These are phyloP conservation scores for Odontocolon sp. DNA, from an alignment of 2,888 invertebrate genomes.

Conservation along the genomic window DNA sequence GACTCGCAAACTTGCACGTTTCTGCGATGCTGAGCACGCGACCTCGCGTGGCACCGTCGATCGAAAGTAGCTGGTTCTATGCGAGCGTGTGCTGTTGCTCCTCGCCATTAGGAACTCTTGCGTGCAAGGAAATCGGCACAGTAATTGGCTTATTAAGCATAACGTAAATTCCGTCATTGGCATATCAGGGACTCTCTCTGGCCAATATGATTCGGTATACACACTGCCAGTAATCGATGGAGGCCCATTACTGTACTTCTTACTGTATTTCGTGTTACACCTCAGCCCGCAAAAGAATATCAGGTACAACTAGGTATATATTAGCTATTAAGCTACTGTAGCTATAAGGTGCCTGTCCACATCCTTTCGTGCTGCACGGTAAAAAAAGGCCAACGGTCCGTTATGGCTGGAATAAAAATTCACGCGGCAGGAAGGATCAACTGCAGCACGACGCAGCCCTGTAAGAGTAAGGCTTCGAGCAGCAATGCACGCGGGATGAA, in stretches of 20 bases:
- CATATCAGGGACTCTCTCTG: too few species aligned
- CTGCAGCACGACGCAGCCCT: too few species aligned
- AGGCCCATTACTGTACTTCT: too few species aligned
- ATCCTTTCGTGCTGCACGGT: slow-evolving; percentile 26
- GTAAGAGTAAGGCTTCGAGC: too few species aligned
- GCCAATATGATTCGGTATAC: too few species aligned
- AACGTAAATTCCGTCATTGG: too few species aligned
- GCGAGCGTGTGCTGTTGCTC: slow-evolving; percentile 10
- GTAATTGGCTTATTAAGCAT: slow-evolving; percentile 18
- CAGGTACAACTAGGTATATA: slow-evolving; percentile 12
- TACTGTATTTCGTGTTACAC: too few species aligned
- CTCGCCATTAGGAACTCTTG: slow-evolving; percentile 43
- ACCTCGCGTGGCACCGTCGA: slow-evolving; percentile 71
- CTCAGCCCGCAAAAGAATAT: too few species aligned
- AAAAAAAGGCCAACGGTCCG: slow-evolving; percentile 28
- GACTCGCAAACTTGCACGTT: slow-evolving; percentile 44
- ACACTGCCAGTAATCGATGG: too few species aligned
- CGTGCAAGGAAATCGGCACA: slow-evolving; percentile 46
- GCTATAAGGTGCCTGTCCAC: slow-evolving; percentile 12
- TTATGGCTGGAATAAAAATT: slow-evolving; percentile 33
- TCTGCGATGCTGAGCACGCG: slow-evolving; percentile 65
- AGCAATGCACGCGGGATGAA: background rate
- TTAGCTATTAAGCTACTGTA: background rate
- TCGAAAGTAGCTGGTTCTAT: slow-evolving; percentile 65
- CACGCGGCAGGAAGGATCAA: background rate